Conservation (phyloP, 1,140 invertebrate genomes). For the Antheraea pernyi region DNA sequence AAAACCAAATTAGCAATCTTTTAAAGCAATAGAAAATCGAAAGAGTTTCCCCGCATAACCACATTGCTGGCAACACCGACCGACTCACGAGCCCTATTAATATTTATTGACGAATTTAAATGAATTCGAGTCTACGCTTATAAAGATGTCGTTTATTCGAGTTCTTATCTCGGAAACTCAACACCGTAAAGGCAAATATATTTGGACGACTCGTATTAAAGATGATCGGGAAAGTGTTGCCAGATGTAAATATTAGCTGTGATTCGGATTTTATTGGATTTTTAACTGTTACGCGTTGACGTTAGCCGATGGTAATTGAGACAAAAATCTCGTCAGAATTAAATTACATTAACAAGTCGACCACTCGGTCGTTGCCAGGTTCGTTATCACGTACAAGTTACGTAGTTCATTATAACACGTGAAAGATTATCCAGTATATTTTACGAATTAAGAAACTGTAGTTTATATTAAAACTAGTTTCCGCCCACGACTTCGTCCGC, state of each 20-base stretch:
- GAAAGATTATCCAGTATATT: too few species aligned
- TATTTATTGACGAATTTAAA: conserved; percentile 5
- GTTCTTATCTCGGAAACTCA: neutral
- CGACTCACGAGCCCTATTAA: neutral
- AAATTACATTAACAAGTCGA: neutral
- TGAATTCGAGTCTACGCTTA: neutral
- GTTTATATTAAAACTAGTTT: too few species aligned
- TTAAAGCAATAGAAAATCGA: too few species aligned
- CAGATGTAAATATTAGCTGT: neutral
- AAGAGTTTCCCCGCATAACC: neutral
- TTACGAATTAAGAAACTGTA: too few species aligned
- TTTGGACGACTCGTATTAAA: neutral
- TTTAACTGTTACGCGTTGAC: neutral
- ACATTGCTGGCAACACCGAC: neutral
- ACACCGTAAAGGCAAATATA: neutral
- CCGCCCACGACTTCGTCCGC: too few species aligned
- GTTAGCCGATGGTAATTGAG: neutral
- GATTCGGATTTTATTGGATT: neutral
- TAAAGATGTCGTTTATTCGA: neutral
- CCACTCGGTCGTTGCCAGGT: too few species aligned
- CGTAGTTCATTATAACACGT: too few species aligned
- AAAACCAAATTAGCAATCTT: too few species aligned
- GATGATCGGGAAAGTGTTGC: neutral
- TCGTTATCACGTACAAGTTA: too few species aligned
- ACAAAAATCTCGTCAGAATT: neutral